Conservation (phyloP, 2,888 invertebrate genomes). For the Lydus trimaculatus region DNA sequence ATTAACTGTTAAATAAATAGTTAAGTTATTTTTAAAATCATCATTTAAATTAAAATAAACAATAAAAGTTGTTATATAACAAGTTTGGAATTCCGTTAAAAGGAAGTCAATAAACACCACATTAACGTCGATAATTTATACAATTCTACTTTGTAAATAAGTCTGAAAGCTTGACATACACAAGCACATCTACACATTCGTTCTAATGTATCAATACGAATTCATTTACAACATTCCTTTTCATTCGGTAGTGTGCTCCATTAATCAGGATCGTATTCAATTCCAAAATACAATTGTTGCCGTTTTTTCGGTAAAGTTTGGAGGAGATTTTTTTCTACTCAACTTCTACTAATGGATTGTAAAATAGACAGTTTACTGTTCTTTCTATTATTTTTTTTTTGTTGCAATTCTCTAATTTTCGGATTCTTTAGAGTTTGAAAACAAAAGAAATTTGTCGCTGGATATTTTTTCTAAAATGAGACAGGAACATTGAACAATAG, state of each 20-base stretch:
- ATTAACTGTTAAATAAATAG: neutral
- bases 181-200: neutral
- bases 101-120: neutral
- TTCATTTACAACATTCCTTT: conserved; percentile 8
- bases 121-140: neutral
- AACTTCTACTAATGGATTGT: conserved; percentile 28
- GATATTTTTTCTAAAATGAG: conserved; percentile 39
- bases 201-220: conserved; percentile 8
- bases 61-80: neutral
- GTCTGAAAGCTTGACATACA: neutral
- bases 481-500: conserved; percentile 40
- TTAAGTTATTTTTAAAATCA: neutral
- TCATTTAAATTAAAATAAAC: neutral
- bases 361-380: conserved; percentile 24
- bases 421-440: conserved; percentile 33
- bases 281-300: neutral
- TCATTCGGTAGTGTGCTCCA: conserved; percentile 5
- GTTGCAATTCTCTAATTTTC: conserved; percentile 38
- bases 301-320: conserved; percentile 2
- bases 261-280: conserved; percentile 8
- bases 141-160: neutral
- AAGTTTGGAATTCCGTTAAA: neutral
- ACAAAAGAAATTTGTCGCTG: conserved; percentile 41
- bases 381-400: neutral
- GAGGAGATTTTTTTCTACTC: neutral